Conservation (phyloP, 2,113 vertebrate genomes). For the Ranitomeya variabilis region DNA sequence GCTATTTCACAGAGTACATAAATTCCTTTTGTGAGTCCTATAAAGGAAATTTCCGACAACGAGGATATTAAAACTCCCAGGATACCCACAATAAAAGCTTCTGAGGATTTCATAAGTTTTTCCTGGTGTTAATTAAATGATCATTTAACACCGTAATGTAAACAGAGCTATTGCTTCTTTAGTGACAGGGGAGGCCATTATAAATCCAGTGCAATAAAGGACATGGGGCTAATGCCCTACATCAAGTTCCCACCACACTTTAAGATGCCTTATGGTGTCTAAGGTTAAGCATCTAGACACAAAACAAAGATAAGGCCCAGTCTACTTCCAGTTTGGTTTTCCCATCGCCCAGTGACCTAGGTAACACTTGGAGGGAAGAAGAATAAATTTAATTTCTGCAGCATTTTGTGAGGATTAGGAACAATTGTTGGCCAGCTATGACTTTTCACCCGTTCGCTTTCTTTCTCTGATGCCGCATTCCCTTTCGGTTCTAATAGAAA, state of each 20-base stretch:
- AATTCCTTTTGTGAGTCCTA: constrained; percentile 69
- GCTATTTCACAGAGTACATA: constrained; percentile 71
- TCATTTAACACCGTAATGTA: constrained; percentile 82
- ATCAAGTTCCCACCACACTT: constrained; percentile 80
- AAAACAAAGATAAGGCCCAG: constrained; percentile 82
- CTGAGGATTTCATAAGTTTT: constrained; percentile 76
- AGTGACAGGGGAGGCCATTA: constrained; percentile 79
- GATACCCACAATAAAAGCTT: constrained; percentile 76
- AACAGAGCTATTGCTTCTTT: constrained; percentile 78
- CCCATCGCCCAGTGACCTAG: constrained; percentile 87
- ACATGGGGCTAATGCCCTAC: constrained; percentile 75
- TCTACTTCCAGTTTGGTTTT: constrained; percentile 82
- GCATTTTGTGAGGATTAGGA: constrained; percentile 89
- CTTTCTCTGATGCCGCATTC: constrained; percentile 68
- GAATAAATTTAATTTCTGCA: constrained; percentile 90
- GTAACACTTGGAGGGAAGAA: constrained; percentile 84
- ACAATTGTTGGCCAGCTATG: constrained; percentile 81
- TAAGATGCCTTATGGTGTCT: constrained; percentile 77
- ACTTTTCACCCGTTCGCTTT: constrained; percentile 82
- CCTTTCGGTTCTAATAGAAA: constrained; percentile 72
- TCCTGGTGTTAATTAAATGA: constrained; percentile 85
- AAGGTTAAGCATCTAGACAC: constrained; percentile 87
- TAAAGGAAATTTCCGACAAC: constrained; percentile 70
- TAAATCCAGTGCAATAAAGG: constrained; percentile 78
- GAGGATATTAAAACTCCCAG: constrained; percentile 76